These are phyloP conservation scores for Leptinotarsa tumamoca DNA, from an alignment of 2,888 invertebrate genomes.

Conservation along the genomic window DNA sequence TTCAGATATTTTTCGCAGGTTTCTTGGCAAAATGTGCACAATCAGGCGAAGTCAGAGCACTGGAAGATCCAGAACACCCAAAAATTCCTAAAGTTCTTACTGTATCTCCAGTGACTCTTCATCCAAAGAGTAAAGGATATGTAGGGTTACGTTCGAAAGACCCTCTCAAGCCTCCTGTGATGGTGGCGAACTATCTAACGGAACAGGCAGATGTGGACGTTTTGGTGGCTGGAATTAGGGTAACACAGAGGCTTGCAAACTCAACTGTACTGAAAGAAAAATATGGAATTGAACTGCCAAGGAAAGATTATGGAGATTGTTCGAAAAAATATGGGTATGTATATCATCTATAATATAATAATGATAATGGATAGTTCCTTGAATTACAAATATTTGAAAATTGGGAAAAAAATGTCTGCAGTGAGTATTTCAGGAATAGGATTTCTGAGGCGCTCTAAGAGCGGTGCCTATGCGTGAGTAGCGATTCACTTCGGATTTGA, in stretches of 20 bases:
- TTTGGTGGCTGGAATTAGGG: constrained; percentile 73
- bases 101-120: constrained; percentile 74
- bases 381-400: background rate
- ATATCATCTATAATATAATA: background rate
- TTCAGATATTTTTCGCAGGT: constrained; percentile 76
- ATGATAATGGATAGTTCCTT: background rate
- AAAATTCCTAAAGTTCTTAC: constrained; percentile 59
- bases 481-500: no score
- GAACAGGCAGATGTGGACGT: constrained; percentile 75
- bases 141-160: constrained; percentile 75
- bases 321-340: constrained; percentile 59
- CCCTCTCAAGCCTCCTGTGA: constrained; percentile 77
- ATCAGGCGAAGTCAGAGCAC: constrained; percentile 67
- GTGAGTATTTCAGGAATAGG: no score
- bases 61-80: constrained; percentile 61
- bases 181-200: constrained; percentile 82
- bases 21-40: constrained; percentile 73
- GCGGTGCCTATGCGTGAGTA: no score
- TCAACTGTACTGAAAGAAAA: constrained; percentile 71
- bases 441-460: no score
- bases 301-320: constrained; percentile 69
- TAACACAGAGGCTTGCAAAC: constrained; percentile 72
- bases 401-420: background rate
- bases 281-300: constrained; percentile 70
- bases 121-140: constrained; percentile 76